Evolutionary conservation across 2,797 vertebrate genomes (phyloP), one percentile per base, ranked within the genome.

Genomic region (Enteromius treurensis): DNA sequence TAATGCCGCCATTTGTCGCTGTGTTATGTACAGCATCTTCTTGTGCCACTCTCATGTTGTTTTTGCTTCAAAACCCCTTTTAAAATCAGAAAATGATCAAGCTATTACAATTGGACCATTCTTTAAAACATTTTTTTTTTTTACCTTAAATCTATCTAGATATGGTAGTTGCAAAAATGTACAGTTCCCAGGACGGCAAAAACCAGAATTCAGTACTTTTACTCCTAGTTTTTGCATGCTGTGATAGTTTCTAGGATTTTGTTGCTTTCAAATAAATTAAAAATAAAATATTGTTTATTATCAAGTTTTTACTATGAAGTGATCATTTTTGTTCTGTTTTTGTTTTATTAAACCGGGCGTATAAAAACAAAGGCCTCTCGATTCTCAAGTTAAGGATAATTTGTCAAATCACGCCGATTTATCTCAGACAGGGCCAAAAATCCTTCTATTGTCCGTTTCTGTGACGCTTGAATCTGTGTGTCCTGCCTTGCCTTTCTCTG

Each of bases 391-490:
- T 49, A 29, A 55, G 21, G 65, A 69, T 42, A 69, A 29, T 79
- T 77, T 49, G 19, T 84, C 85, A 80, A 62, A 74, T 42, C 19
- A 77, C 76, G 8, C 21, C 40, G 34, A 10, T 42, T 79, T 26
- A 32, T 47, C 75, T 55, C 60, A 49, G 64, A 58, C 47, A 53
- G 81, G 60, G 17, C 53, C n/a, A 34, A 68, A 42, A 70, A 67
- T 73, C 58, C 45, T 37, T 65, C 67, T 69, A 10, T 14, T 77
- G 55, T 65, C 15, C 64, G 45, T 75, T 9, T 45, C 23, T 3
- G 32, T 68, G 29, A 65, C 80, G 67, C 79, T 86, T 49, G 49
- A 74, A 81, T 78, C 55, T 69, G 74, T 64, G 76, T 71, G 58
- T 40, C 23, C 53, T 79, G 53, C n/a, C 34, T 76, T 62, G 82